These are phyloP conservation scores for Epizoanthus ramosus DNA, from an alignment of 92 coral and sea anemone genomes.

Conservation along the genomic window DNA sequence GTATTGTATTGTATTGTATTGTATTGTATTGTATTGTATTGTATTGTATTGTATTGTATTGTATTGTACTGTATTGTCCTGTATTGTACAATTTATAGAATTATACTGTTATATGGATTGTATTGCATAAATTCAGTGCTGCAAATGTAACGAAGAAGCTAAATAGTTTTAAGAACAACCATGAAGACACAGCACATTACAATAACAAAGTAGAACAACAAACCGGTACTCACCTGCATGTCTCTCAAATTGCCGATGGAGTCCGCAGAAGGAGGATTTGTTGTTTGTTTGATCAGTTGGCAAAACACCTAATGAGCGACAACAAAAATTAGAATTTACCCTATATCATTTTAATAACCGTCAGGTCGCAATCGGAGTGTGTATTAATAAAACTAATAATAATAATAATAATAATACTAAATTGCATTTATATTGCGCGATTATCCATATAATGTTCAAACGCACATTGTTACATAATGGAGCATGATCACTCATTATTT, in stretches of 20 bases:
- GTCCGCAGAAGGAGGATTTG: slow-evolving; percentile 85
- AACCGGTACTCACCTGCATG: slow-evolving; percentile 78
- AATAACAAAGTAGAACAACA: background rate
- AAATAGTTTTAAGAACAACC: background rate
- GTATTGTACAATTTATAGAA: too few species aligned
- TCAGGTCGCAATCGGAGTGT: background rate
- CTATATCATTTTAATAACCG: background rate
- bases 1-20: too few species aligned
- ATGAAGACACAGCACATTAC: background rate
- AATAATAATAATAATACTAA: too few species aligned
- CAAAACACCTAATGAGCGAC: slow-evolving; percentile 81
- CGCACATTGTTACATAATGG: too few species aligned
- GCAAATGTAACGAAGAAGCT: background rate
- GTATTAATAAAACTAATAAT: too few species aligned
- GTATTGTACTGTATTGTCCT: too few species aligned
- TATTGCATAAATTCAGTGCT: background rate
- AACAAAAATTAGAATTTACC: background rate
- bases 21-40: too few species aligned
- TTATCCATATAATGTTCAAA: too few species aligned
- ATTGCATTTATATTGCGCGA: too few species aligned
- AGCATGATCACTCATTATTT: too few species aligned
- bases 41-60: too few species aligned
- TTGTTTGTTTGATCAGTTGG: slow-evolving; percentile 92
- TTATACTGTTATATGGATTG: background rate
- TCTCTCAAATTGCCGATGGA: slow-evolving; percentile 92